Conservation (phyloP, 2,113 vertebrate species). For the Jaculus jaculus region DNA sequence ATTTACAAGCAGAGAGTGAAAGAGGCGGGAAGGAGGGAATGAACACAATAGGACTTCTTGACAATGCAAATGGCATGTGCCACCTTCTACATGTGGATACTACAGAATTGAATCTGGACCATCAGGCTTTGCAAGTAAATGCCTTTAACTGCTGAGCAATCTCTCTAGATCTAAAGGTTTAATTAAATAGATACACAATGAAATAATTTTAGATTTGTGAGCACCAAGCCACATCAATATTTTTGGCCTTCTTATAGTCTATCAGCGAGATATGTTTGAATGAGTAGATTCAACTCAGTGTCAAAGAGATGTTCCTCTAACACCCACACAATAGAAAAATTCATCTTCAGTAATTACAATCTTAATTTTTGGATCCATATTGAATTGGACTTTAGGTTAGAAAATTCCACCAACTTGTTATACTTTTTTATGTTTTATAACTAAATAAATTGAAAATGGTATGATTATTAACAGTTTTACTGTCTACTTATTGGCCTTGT, state of each 20-base stretch:
- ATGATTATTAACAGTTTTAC: neutral
- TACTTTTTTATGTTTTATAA: neutral
- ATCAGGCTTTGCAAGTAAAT: no score
- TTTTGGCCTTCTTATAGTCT: neutral
- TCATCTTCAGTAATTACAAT: constrained; percentile 1
- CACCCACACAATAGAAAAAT: neutral
- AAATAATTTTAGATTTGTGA: neutral
- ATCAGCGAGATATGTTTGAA: neutral
- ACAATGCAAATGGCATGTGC: no score
- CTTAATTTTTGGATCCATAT: neutral
- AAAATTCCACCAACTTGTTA: neutral
- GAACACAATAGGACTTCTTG: no score
- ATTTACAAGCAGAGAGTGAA: no score
- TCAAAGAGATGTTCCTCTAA: neutral
- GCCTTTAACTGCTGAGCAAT: no score
- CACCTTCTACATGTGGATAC: no score
- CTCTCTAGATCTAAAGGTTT: neutral
- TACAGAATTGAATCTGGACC: no score
- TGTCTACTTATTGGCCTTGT: neutral
- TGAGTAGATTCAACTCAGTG: neutral
- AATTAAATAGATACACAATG: neutral
- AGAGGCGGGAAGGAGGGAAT: no score
- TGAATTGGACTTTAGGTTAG: neutral
- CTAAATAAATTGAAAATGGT: neutral
- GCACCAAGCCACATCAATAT: neutral